phyloP scores from a whole-genome alignment of 2,888 invertebrate species.

The Heliconius charithonia region DNA sequence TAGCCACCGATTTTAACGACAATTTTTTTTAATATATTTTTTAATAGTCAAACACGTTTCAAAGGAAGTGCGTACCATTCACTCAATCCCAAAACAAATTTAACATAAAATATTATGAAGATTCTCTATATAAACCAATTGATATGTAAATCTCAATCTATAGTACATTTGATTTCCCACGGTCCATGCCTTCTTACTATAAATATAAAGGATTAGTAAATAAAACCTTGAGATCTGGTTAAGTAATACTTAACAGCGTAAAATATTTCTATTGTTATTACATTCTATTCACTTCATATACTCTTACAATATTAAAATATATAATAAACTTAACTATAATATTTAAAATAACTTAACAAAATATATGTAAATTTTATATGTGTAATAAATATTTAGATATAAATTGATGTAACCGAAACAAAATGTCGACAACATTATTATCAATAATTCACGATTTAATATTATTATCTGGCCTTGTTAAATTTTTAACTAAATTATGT shows the following conservation, averaged over 20 bases:
- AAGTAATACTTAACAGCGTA: conserved; percentile 25
- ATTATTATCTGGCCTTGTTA: too few relatives aligned
- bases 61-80: conserved; percentile 7
- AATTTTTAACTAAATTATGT: too few relatives aligned
- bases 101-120: not conserved
- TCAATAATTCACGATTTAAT: not conserved
- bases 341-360: not conserved
- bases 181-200: conserved; percentile 34
- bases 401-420: not conserved
- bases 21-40: not conserved
- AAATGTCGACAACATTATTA: not conserved
- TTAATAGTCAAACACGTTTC: not conserved
- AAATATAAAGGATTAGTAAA: conserved; percentile 14
- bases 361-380: not conserved
- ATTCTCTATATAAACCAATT: not conserved
- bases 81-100: not conserved
- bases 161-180: conserved; percentile 40
- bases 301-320: not conserved
- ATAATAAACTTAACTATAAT: not conserved
- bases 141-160: conserved; percentile 10
- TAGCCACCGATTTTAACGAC: not conserved
- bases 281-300: not conserved
- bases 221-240: conserved; percentile 40
- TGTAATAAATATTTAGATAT: not conserved
- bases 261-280: conserved; percentile 14